Evolutionary conservation across 2,888 invertebrate species (phyloP), one percentile per base, ranked within the genome.

Genomic region (Argynnis bischoffii): DNA sequence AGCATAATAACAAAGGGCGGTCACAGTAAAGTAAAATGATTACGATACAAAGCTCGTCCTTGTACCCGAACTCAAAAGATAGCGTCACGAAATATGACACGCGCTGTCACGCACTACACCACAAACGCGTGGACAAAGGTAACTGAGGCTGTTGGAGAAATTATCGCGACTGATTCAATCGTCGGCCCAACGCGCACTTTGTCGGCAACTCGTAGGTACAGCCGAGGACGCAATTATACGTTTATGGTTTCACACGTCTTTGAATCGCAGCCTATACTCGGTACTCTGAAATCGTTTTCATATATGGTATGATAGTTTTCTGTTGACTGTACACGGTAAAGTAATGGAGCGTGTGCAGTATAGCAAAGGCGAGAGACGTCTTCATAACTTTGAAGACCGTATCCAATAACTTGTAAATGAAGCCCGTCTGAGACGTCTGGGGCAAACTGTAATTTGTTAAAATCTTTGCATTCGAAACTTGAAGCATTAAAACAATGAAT

Each of bases 101-200:
- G 71, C 71, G 69, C 71, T 68, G 71, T 73, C 69, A 69, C 69
- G 75, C 70, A 59, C 64, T 63, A 18, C 64, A 59, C 69, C 72
- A 74, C 75, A 74, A 73, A 72, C 71, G 77, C 78, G 79, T 81
- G 81, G 77, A 80, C 80, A 79, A 82, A 80, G 78, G 72, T 75
- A 61, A 41, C 51, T 50, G 72, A 69, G 72, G 76, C 72, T 76
- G 74, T 68, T 59, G 64, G 81, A 82, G 85, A 86, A 86, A 85
- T 84, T 84, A 87, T 86, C 85, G 81, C 85, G 84, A 79, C 82
- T 83, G 85, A 89, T 88, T 85, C 83, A 84, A 89, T 87, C 87
- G 89, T 53, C 79, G 79, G 76, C 77, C 78, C 80, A 82, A 82
- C 84, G 81, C 82, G 81, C 81, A 81, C 88, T 88, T 89, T 88